Base-by-base conservation (phyloP, 2,797 vertebrate species). In the Chaenodraco wilsoni region DNA sequence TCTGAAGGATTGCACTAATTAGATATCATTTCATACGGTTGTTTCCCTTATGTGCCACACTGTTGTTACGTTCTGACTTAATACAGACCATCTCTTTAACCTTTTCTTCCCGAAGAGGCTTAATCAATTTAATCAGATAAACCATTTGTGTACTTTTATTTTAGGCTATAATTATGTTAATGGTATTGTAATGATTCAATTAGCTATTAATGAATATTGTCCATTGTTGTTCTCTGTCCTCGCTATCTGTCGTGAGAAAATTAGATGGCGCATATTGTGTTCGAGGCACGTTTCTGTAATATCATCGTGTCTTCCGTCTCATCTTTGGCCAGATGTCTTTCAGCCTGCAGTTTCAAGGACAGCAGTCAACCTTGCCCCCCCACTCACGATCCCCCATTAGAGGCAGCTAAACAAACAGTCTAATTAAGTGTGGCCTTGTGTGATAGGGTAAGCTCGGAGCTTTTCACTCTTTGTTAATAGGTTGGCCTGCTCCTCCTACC, bases 371-470 rank as follows among this genome's bases (percentile, higher is more conserved):
- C 74, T 76, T 67, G 19, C 48, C 71, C 60, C 27, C 59, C 63
- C 43, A 45, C 56, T 76, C 16, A 2, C 82, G 49, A 56, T 69
- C 76, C 71, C 72, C 77, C 81, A 87, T 86, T 88, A 83, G 73
- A 82, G 56, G 48, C 72, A 23, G 79, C 87, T 84, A 89, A 89
- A 88, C 90, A 92, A 92, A 91, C 89, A 85, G 55, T 50, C 84
- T 91, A 91, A 93, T 93, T 92, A 92, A 90, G 78, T 75, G 79
- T 72, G 82, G 86, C 91, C 89, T 87, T 79, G 85, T 87, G 84
- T 67, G 77, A 87, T 74, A 69, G 79, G 79, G 61, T 79, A 71
- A 87, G 75, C 85, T 74, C 15, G 68, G 78, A 84, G 83, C 77
- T 76, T 90, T 84, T 82, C 85, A 72, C 71, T 86, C 74, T 73